Conservation (phyloP, 2,888 invertebrate species). For the Drosophila borealis region DNA sequence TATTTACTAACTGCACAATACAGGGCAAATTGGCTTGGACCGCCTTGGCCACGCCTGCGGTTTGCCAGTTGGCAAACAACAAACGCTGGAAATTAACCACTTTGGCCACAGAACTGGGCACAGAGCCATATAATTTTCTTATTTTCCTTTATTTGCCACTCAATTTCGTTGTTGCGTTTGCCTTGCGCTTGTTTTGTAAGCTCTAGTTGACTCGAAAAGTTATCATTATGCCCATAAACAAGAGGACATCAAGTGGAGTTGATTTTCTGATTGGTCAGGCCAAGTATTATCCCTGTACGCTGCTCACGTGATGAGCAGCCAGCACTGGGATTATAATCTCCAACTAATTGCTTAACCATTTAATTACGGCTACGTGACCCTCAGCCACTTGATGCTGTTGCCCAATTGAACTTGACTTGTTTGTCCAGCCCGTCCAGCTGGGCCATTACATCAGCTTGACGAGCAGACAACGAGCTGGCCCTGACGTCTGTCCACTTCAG, state of each 20-base stretch:
- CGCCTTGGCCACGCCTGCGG: slow-evolving; percentile 41
- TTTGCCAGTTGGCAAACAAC: slow-evolving; percentile 29
- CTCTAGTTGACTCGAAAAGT: neutral
- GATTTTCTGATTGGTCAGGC: slow-evolving; percentile 35
- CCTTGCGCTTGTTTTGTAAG: neutral
- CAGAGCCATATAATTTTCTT: slow-evolving; percentile 31
- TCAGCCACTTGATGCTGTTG: slow-evolving; percentile 16
- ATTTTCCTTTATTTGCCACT: slow-evolving; percentile 6
- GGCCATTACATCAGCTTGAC: slow-evolving; percentile 63
- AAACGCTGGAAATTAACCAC: slow-evolving; percentile 61
- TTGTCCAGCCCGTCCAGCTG: slow-evolving; percentile 13
- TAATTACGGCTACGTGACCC: slow-evolving; percentile 56
- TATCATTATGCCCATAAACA: slow-evolving; percentile 33
- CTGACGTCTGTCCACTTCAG: slow-evolving; percentile 11
- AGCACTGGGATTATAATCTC: slow-evolving; percentile 38
- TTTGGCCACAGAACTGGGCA: slow-evolving; percentile 19
- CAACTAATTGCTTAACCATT: slow-evolving; percentile 65
- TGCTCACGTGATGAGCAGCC: slow-evolving; percentile 13
- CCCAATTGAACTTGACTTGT: slow-evolving; percentile 30
- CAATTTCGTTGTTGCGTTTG: slow-evolving; percentile 11
- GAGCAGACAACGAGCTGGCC: slow-evolving; percentile 39
- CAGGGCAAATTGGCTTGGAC: slow-evolving; percentile 61
- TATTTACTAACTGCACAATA: slow-evolving; percentile 74
- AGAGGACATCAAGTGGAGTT: slow-evolving; percentile 53
- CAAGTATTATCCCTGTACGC: slow-evolving; percentile 15